Conservation (phyloP, 2,797 vertebrate genomes). For the Lemur catta region DNA sequence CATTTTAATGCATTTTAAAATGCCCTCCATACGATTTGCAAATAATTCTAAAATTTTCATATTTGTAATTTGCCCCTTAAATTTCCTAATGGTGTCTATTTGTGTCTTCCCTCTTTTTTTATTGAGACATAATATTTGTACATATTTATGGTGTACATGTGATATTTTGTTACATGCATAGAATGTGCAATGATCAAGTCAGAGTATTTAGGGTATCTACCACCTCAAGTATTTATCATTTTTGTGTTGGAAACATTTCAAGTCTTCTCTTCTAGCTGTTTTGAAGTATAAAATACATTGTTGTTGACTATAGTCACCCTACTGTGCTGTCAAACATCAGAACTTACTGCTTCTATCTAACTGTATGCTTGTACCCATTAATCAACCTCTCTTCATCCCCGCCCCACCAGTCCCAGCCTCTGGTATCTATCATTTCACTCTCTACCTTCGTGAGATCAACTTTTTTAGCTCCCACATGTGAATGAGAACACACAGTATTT, state of each 20-base stretch:
- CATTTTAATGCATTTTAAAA: neutral
- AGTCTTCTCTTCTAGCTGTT: neutral
- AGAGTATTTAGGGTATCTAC: neutral
- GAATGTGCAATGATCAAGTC: neutral
- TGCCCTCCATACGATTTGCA: neutral
- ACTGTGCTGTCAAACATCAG: neutral
- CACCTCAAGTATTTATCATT: neutral
- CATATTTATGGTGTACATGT: neutral
- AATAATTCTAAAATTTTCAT: neutral
- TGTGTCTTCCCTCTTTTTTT: neutral
- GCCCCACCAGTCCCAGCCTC: neutral
- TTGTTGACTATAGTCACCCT: neutral
- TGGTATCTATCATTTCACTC: neutral
- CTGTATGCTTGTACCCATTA: neutral
- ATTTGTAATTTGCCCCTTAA: neutral
- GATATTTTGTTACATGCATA: neutral
- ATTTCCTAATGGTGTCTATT: neutral
- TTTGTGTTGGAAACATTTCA: neutral
- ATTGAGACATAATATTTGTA: neutral
- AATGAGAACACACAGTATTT: neutral
- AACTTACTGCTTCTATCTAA: neutral
- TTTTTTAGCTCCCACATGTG: neutral
- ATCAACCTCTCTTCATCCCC: neutral
- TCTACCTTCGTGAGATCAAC: neutral
- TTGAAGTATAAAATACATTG: neutral